A percentile compares a stretch with the other conserved stretches of the same genome.
Evolutionary conservation across 2,797 vertebrate species (phyloP).

Genomic region (Smutsia temminckii): DNA sequence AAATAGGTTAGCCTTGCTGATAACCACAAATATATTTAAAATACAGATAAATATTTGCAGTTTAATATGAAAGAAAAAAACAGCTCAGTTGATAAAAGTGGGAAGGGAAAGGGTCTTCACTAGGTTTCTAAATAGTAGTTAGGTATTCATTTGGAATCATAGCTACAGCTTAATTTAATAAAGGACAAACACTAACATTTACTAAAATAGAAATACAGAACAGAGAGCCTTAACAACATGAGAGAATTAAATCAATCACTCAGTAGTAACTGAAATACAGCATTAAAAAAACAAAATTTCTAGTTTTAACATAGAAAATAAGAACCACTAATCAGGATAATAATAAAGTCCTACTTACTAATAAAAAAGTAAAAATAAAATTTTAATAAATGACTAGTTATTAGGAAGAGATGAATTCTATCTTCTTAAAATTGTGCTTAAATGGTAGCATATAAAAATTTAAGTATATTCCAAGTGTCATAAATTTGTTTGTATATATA

Average conservation of each 20-base stretch:
- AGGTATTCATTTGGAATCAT: slow-evolving; percentile 33
- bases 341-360: background rate
- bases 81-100: background rate
- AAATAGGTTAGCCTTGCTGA: slow-evolving; percentile 38
- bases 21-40: slow-evolving; percentile 52
- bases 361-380: background rate
- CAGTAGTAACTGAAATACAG: background rate
- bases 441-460: background rate
- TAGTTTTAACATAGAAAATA: slow-evolving; percentile 4
- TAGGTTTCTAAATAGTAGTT: background rate
- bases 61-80: background rate
- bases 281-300: background rate
- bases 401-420: background rate
- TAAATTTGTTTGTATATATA: background rate
- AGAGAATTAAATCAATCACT: background rate
- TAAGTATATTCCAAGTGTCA: background rate
- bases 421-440: background rate
- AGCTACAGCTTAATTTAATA: slow-evolving; percentile 31
- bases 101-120: background rate
- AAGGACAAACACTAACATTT: slow-evolving; percentile 9
- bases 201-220: slow-evolving; percentile 44
- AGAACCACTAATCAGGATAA: background rate
- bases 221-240: background rate
- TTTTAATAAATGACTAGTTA: background rate
- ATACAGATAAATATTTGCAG: slow-evolving; percentile 51